These are phyloP conservation scores for Epirrhoe tristata DNA, from an alignment of 2,888 invertebrate genomes.

Conservation along the genomic window DNA sequence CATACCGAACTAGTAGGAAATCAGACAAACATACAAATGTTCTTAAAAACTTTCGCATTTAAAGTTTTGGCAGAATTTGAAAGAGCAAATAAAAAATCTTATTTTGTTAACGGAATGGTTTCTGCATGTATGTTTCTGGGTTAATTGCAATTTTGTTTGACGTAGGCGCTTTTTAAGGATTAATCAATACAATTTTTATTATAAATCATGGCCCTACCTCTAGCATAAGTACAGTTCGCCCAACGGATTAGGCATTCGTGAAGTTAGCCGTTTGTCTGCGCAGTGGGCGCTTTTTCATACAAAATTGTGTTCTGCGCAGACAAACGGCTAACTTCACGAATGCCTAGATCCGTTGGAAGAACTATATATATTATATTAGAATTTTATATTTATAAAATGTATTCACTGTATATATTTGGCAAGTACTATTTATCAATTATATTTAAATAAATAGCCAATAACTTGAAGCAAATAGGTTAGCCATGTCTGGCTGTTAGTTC, in stretches of 20 bases:
- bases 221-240: no score
- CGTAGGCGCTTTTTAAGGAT: neutral
- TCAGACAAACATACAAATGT: neutral
- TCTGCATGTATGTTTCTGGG: conserved; percentile 2
- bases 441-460: neutral
- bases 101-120: conserved; percentile 16
- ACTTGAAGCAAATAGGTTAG: neutral
- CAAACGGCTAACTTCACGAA: no score
- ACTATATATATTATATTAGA: no score
- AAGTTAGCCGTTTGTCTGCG: no score
- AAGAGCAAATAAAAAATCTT: conserved; percentile 7
- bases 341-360: no score
- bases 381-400: no score
- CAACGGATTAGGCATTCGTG: no score
- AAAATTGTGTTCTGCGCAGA: no score
- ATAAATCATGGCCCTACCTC: no score
- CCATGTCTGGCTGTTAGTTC: conserved; percentile 11
- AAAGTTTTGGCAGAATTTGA: neutral
- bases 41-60: neutral
- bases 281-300: no score
- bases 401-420: neutral
- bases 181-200: neutral
- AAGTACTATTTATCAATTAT: neutral
- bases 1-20: no score
- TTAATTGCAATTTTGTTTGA: neutral